A percentile compares a stretch with the other conserved stretches of the same genome.
Evolutionary conservation across 2,888 invertebrate species (phyloP).

Genomic region (Lissocephala sabroskyi): DNA sequence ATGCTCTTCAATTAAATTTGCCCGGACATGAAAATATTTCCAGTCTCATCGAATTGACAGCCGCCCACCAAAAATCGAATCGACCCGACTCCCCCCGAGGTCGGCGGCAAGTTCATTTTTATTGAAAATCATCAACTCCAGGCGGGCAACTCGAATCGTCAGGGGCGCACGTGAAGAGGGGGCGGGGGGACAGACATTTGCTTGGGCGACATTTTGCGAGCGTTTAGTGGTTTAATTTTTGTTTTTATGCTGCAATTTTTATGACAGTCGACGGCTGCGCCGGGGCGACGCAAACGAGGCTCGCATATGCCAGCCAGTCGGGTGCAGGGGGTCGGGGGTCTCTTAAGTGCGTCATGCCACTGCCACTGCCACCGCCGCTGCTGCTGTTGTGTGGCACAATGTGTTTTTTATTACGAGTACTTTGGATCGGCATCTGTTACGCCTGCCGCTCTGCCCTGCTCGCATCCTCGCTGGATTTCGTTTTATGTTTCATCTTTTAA

Average conservation of each 20-base stretch:
- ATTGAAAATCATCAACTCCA: conserved; percentile 55
- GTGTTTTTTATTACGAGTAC: conserved; percentile 55
- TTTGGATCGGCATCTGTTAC: conserved; percentile 21
- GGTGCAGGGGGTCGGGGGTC: too few relatives aligned
- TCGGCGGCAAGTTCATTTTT: conserved; percentile 33
- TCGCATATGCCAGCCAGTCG: neutral
- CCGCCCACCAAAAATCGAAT: too few relatives aligned
- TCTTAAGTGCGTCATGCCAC: conserved; percentile 40
- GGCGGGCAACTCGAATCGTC: conserved; percentile 30
- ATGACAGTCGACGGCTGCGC: conserved; percentile 35
- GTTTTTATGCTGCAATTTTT: conserved; percentile 48
- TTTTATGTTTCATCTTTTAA: conserved; percentile 62
- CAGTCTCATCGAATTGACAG: too few relatives aligned
- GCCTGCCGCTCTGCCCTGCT: too few relatives aligned
- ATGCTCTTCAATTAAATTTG: too few relatives aligned
- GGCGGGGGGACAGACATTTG: too few relatives aligned
- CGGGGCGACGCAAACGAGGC: neutral
- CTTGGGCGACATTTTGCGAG: conserved; percentile 32
- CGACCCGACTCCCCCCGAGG: too few relatives aligned
- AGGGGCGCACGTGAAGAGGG: too few relatives aligned
- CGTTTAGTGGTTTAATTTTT: conserved; percentile 58
- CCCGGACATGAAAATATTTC: too few relatives aligned
- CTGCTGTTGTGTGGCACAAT: conserved; percentile 56
- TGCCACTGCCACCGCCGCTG: too few relatives aligned
- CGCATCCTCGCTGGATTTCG: too few relatives aligned